These are phyloP conservation scores for Hypanus sabinus DNA, from an alignment of 2,113 vertebrate species.

Conservation along the genomic window DNA sequence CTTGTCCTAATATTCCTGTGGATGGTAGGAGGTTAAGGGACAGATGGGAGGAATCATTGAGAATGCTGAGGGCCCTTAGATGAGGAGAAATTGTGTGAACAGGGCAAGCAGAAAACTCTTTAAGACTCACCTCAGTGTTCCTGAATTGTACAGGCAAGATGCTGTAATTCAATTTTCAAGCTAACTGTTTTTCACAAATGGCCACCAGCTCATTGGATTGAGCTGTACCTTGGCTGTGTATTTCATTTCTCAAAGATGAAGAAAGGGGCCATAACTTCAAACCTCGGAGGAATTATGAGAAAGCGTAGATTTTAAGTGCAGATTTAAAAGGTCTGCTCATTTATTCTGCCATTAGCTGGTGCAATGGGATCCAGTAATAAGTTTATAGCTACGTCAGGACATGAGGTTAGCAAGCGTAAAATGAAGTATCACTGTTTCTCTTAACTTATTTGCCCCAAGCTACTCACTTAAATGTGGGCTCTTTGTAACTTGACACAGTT, in stretches of 20 bases:
- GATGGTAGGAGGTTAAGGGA: too few species aligned
- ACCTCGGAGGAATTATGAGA: not conserved
- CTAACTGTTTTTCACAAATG: not conserved
- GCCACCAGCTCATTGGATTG: not conserved
- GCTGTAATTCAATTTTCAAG: not conserved
- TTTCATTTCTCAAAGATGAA: not conserved
- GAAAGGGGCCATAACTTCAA: not conserved
- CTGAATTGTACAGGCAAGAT: not conserved
- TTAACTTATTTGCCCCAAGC: not conserved
- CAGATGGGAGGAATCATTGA: too few species aligned
- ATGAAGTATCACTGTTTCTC: not conserved
- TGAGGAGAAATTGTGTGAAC: not conserved
- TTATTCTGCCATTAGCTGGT: not conserved
- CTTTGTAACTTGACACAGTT: not conserved
- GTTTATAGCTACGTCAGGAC: not conserved
- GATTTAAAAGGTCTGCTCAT: not conserved
- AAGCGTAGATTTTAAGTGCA: not conserved
- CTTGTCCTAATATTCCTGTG: too few species aligned
- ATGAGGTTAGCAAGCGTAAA: not conserved
- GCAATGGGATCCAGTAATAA: not conserved
- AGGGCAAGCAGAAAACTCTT: not conserved
- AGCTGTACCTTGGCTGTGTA: not conserved
- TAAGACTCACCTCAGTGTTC: not conserved
- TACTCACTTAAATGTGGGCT: not conserved
- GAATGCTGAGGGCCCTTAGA: not conserved